Evolutionary conservation across 2,888 invertebrate species (phyloP).

Genomic region (Philereme transversata): DNA sequence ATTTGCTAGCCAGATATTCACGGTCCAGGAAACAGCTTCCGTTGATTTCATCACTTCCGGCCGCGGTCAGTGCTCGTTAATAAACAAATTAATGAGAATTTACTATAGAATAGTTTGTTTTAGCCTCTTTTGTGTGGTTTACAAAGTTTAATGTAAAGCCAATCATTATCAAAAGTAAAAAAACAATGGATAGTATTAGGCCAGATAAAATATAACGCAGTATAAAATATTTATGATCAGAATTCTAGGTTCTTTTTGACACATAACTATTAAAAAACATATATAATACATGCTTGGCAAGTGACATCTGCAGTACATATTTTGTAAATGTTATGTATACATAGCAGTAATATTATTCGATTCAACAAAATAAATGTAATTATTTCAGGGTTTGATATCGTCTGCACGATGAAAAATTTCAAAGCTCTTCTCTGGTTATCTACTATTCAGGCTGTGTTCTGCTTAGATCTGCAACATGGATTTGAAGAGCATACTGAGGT

Average conservation of each 20-base stretch:
- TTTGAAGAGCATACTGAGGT: conserved; percentile 50
- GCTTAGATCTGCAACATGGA: conserved; percentile 53
- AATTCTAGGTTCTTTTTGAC: too few relatives aligned
- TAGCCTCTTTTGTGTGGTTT: conserved; percentile 19
- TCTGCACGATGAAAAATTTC: conserved; percentile 43
- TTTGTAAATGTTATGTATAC: too few relatives aligned
- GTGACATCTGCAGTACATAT: too few relatives aligned
- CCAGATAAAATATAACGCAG: too few relatives aligned
- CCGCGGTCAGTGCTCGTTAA: conserved; percentile 30
- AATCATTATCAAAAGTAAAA: background rate
- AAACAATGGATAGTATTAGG: background rate
- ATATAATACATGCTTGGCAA: too few relatives aligned
- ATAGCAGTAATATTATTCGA: too few relatives aligned
- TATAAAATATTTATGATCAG: too few relatives aligned
- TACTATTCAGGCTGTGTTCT: conserved; percentile 43
- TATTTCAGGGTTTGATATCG: conserved; percentile 25
- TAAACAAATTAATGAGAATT: conserved; percentile 29
- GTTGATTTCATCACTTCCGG: conserved; percentile 77
- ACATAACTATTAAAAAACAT: too few relatives aligned
- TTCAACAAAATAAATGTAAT: too few relatives aligned
- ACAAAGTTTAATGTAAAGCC: background rate
- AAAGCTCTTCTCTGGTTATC: conserved; percentile 47
- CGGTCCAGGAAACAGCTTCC: conserved; percentile 67
- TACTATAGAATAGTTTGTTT: conserved; percentile 21
- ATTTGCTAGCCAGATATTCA: conserved; percentile 51